These are phyloP conservation scores for Notarius lentiginosus DNA, from an alignment of 2,113 vertebrate species.

Conservation along the genomic window DNA sequence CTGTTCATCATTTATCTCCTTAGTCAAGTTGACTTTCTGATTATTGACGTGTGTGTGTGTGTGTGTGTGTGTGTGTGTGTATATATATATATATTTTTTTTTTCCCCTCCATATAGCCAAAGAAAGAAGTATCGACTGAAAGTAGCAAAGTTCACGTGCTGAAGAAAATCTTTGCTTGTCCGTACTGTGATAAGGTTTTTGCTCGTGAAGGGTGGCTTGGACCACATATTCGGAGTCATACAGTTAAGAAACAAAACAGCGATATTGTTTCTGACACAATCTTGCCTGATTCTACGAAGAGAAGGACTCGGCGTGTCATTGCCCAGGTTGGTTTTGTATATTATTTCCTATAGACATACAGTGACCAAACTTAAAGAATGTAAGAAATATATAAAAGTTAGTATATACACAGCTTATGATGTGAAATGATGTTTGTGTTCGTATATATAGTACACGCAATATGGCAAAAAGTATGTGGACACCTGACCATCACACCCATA, in stretches of 20 bases:
- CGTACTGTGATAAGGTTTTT: constrained; percentile 41
- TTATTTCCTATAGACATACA: not conserved
- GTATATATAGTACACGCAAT: not conserved
- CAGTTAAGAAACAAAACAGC: constrained; percentile 8
- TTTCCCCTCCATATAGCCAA: constrained; percentile 20
- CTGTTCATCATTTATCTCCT: not conserved
- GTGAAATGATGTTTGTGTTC: not conserved
- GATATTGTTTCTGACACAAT: not conserved
- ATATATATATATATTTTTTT: not conserved
- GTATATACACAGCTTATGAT: not conserved
- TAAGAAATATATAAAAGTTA: not conserved
- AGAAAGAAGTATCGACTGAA: constrained; percentile 8
- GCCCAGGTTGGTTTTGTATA: constrained; percentile 23
- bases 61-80: too few species aligned
- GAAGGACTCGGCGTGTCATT: not conserved
- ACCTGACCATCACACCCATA: not conserved
- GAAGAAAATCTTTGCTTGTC: constrained; percentile 42
- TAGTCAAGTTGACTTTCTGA: not conserved
- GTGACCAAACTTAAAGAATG: not conserved
- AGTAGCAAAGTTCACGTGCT: not conserved
- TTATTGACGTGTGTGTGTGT: too few species aligned
- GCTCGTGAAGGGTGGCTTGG: constrained; percentile 38
- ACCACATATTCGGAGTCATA: constrained; percentile 35
- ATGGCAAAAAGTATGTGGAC: not conserved
- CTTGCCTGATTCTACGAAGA: not conserved